Base-by-base conservation (phyloP, 2,113 vertebrate species). In the Thomomys bottae region DNA sequence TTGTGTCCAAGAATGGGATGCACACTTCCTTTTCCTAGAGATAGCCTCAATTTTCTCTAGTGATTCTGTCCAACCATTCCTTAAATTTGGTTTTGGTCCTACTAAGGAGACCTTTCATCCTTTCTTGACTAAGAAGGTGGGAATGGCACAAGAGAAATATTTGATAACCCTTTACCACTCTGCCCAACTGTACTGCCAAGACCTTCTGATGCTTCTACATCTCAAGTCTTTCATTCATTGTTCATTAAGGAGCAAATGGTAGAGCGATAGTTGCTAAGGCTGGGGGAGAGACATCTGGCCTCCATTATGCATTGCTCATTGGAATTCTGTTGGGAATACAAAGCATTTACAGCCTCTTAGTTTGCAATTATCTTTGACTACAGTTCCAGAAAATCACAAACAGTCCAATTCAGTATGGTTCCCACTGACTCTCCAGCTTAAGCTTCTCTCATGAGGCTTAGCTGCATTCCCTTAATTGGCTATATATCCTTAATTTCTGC, bases 341-440 rank as follows among this genome's bases (percentile, higher is more conserved):
- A 79, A 93, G 18, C 42, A 80, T 24, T 34, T 54, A 34, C 1
- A 81, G 34, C 59, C 54, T 84, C 26, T 76, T 64, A 77, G 76
- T 63, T 91, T 94, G 88, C 8, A 78, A 32, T 91, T 61, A 89
- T 24, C 34, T 23, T 82, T 81, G 45, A 81, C 17, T 89, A 77
- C 10, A 34, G 75, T 81, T 85, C 7, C 36, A 82, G 17, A 67
- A 45, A 59, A 76, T 75, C 54, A 40, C 67, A 71, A 83, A 49
- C 38, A 64, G 6, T 87, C 30, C 32, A n/a, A 67, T 59, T 86
- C 28, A 45, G 34, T 17, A 36, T 79, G 24, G 63, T 9, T 90
- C 67, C 61, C 0, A 71, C 21, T 59, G 24, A 88, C 2, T 68
- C 24, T 30, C 38, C 8, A 73, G 15, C 59, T 72, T 45, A 76